Evolutionary conservation across 1,140 invertebrate genomes (phyloP).

Genomic region (Megalopta genalis): DNA sequence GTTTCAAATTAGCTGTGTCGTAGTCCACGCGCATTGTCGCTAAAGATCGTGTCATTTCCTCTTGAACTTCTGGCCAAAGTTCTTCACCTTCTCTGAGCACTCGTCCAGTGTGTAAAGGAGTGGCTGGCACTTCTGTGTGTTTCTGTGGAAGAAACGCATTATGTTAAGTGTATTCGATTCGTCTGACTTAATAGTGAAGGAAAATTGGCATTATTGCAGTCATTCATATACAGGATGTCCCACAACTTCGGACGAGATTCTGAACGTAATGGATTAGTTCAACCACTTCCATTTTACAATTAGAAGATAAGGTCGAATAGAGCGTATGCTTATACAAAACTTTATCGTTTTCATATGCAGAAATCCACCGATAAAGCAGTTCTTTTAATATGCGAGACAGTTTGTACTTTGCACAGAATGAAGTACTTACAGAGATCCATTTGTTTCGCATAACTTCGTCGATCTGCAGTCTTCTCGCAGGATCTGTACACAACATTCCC

Average conservation of each 20-base stretch:
- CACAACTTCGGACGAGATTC: no score
- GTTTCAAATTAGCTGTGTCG: constrained; percentile 87
- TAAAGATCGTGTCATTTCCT: constrained; percentile 98
- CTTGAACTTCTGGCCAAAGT: constrained; percentile 97
- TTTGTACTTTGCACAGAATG: neutral
- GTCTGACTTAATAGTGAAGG: no score
- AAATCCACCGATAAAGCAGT: no score
- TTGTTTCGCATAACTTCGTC: constrained; percentile 93
- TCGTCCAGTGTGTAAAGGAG: constrained; percentile 93
- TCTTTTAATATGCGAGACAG: neutral
- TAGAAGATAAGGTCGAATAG: no score
- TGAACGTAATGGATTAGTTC: no score
- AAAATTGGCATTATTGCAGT: no score
- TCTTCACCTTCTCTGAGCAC: constrained; percentile 94
- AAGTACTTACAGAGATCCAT: constrained; percentile 91
- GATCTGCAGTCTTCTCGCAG: constrained; percentile 93
- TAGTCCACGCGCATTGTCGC: constrained; percentile 98
- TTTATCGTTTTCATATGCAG: no score
- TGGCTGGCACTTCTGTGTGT: constrained; percentile 94
- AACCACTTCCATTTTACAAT: no score
- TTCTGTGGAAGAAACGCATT: constrained; percentile 80
- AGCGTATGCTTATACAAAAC: no score
- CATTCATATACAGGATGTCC: no score
- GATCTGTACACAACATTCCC: constrained; percentile 95
- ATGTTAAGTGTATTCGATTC: neutral